A percentile compares a stretch with the other conserved stretches of the same genome.
Evolutionary conservation across 2,888 invertebrate genomes (phyloP).

Genomic region (Chelonus formosanus): DNA sequence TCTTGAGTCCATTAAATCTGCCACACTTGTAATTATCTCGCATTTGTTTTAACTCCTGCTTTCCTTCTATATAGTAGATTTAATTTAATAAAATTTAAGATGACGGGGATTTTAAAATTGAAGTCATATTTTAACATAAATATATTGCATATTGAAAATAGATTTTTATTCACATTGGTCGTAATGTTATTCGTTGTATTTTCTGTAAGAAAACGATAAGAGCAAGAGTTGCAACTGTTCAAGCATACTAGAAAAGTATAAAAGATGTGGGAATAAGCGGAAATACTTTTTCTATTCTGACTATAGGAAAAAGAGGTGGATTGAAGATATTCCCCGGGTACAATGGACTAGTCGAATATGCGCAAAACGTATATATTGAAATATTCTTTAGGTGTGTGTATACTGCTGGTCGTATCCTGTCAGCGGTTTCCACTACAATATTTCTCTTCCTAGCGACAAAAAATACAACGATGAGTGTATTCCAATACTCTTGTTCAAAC

Average conservation of each 20-base stretch:
- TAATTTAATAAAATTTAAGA: too few species aligned
- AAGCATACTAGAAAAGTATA: constrained; percentile 9
- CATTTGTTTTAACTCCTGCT: too few species aligned
- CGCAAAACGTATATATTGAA: constrained; percentile 44
- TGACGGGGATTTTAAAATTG: too few species aligned
- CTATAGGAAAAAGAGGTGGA: constrained; percentile 12
- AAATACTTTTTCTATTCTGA: constrained; percentile 11
- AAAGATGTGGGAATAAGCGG: constrained; percentile 12
- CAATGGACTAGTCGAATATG: constrained; percentile 45
- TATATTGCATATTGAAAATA: not conserved
- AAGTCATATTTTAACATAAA: not conserved
- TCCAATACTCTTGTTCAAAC: constrained; percentile 11
- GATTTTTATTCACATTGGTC: constrained; percentile 6
- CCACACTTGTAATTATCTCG: too few species aligned
- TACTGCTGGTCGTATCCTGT: constrained; percentile 20
- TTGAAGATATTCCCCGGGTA: constrained; percentile 38
- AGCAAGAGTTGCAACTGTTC: constrained; percentile 13
- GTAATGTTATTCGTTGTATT: constrained; percentile 11
- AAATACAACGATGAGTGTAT: constrained; percentile 22
- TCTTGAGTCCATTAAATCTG: too few species aligned
- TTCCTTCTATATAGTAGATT: too few species aligned
- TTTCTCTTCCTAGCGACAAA: constrained; percentile 22
- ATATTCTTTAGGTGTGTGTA: constrained; percentile 34
- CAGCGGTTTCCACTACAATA: constrained; percentile 30
- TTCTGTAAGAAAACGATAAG: constrained; percentile 17